phyloP scores from a whole-genome alignment of 64 coral and sea anemone genomes.

The Stichodactyla mertensii region DNA sequence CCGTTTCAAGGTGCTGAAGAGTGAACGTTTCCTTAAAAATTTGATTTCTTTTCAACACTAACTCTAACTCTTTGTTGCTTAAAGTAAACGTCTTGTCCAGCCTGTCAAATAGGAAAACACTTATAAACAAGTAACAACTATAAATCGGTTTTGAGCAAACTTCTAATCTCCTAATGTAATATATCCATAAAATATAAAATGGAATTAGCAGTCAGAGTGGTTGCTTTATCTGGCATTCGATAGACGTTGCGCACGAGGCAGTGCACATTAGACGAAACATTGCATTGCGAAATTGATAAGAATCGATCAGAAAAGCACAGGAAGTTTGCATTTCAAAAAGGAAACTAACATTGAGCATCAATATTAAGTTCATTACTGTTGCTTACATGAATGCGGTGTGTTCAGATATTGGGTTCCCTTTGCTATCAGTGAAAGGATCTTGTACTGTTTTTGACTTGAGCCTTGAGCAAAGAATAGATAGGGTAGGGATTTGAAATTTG shows the following conservation, averaged over 20 bases:
- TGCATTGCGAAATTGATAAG: too few relatives aligned
- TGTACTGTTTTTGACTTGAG: slow-evolving; percentile 48
- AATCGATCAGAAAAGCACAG: not conserved
- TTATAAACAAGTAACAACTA: too few relatives aligned
- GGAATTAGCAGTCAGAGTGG: too few relatives aligned
- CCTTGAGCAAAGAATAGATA: slow-evolving; percentile 18
- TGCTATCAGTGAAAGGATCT: slow-evolving; percentile 40
- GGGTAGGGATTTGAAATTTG: slow-evolving; percentile 5
- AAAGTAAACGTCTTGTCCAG: not conserved
- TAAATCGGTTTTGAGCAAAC: too few relatives aligned
- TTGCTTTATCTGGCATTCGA: too few relatives aligned
- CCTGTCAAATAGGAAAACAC: not conserved
- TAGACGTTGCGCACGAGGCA: too few relatives aligned
- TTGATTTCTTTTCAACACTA: not conserved
- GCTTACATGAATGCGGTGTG: not conserved
- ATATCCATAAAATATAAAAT: too few relatives aligned
- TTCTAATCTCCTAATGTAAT: too few relatives aligned
- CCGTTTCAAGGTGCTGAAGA: not conserved
- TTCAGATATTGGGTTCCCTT: slow-evolving; percentile 31
- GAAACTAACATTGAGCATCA: too few relatives aligned
- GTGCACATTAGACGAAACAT: too few relatives aligned
- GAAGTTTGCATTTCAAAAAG: not conserved
- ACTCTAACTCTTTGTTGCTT: not conserved
- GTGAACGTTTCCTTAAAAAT: not conserved
- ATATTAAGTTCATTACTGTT: not conserved